Evolutionary conservation across 2,797 vertebrate species (phyloP).

Genomic region (Argentina silus): DNA sequence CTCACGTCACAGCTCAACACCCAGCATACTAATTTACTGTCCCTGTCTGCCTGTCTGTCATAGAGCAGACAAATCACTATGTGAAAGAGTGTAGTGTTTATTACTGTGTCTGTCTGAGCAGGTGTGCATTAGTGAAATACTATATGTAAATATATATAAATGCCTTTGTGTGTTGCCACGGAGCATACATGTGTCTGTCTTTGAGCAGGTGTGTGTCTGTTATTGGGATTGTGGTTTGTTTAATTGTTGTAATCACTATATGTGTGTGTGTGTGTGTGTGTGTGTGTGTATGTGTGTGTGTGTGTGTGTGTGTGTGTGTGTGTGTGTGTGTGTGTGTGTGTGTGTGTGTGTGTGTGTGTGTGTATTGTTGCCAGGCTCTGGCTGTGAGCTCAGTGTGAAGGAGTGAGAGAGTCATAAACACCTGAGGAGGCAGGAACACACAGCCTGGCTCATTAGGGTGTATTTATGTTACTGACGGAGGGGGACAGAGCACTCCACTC

Average conservation of each 20-base stretch:
- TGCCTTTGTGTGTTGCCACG: constrained; percentile 17
- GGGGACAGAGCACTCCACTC: neutral
- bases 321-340: constrained; percentile 10
- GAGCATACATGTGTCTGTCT: constrained; percentile 8
- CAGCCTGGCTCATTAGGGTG: constrained; percentile 49
- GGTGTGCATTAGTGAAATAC: neutral
- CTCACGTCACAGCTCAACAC: neutral
- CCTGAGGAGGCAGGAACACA: constrained; percentile 64
- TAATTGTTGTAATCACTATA: constrained; percentile 5
- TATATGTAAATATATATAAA: neutral
- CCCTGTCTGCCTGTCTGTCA: constrained; percentile 41
- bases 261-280: constrained; percentile 8
- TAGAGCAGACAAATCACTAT: constrained; percentile 24
- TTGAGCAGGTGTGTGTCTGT: constrained; percentile 57
- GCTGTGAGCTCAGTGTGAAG: constrained; percentile 55
- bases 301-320: constrained; percentile 9
- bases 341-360: constrained; percentile 7
- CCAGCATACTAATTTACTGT: constrained; percentile 49
- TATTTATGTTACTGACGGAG: constrained; percentile 49
- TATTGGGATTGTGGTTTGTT: constrained; percentile 10
- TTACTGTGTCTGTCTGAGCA: constrained; percentile 17
- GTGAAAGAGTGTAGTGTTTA: constrained; percentile 9
- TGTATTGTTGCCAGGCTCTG: constrained; percentile 38
- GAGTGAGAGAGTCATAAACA: constrained; percentile 62
- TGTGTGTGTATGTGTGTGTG: constrained; percentile 8